Evolutionary conservation across 2,888 invertebrate genomes (phyloP).

Genomic region (Steinernema carpocapsae): DNA sequence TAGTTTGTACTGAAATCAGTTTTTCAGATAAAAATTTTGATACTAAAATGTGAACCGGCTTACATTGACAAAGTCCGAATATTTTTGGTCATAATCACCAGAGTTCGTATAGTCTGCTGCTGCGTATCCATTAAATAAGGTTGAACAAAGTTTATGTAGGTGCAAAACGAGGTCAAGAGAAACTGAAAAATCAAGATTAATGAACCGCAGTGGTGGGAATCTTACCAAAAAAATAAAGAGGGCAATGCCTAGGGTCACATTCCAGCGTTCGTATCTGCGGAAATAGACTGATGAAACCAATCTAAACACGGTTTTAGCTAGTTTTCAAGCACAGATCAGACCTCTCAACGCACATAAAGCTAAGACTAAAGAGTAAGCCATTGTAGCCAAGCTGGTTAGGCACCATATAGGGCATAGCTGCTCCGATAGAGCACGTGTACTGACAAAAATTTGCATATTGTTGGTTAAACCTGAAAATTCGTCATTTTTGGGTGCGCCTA

Average conservation of each 20-base stretch:
- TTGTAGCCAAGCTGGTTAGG: conserved; percentile 5
- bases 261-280: conserved; percentile 6
- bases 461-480: neutral
- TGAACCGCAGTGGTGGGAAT: neutral
- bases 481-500: too few relatives aligned
- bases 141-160: neutral
- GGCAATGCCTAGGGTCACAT: neutral
- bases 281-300: neutral
- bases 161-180: neutral
- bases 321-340: neutral
- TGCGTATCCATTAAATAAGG: neutral
- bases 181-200: neutral
- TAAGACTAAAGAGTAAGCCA: conserved; percentile 1
- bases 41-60: neutral
- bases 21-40: neutral
- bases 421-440: neutral
- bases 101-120: neutral
- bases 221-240: neutral
- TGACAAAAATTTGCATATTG: neutral
- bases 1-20: conserved; percentile 17
- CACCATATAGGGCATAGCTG: conserved; percentile 3
- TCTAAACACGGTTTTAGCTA: neutral
- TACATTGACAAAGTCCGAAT: neutral
- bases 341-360: conserved; percentile 21
- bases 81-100: neutral